These are phyloP conservation scores for Drosophila flavopinicola DNA, from an alignment of 2,888 invertebrate genomes.

Conservation along the genomic window DNA sequence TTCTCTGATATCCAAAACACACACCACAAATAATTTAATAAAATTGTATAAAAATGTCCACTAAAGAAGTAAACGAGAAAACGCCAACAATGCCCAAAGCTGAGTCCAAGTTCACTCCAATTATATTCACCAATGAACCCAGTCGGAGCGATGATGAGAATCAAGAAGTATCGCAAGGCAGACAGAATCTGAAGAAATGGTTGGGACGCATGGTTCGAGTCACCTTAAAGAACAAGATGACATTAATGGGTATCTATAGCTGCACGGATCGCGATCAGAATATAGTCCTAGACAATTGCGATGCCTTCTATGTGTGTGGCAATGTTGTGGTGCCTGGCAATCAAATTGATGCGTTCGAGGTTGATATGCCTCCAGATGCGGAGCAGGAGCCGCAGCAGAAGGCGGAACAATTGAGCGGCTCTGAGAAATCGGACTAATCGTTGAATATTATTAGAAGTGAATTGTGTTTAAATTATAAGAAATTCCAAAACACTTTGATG, in stretches of 20 bases:
- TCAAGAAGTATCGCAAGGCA: slow-evolving; percentile 9
- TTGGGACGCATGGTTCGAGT: slow-evolving; percentile 45
- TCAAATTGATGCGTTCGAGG: slow-evolving; percentile 26
- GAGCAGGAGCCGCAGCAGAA: background rate
- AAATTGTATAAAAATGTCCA: slow-evolving; percentile 14
- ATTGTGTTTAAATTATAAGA: no score
- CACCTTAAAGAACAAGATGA: slow-evolving; percentile 31
- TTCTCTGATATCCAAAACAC: no score
- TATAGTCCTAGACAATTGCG: slow-evolving; percentile 47
- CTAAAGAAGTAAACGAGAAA: background rate
- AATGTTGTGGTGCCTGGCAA: slow-evolving; percentile 48
- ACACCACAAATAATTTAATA: no score
- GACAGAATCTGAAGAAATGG: slow-evolving; percentile 38
- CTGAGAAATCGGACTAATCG: no score
- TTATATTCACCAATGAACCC: slow-evolving; percentile 24
- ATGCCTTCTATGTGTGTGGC: slow-evolving; percentile 15
- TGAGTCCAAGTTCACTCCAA: slow-evolving; percentile 19
- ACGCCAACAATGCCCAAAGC: background rate
- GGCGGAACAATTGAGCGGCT: background rate
- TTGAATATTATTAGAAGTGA: no score
- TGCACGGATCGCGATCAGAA: slow-evolving; percentile 59
- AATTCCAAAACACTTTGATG: no score
- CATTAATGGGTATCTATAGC: slow-evolving; percentile 48
- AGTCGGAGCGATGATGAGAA: background rate
- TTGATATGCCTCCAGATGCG: slow-evolving; percentile 18